Conservation (phyloP, 30 jellyfish, hydroid and myxozoan species). For the Turritopsis rubra region DNA sequence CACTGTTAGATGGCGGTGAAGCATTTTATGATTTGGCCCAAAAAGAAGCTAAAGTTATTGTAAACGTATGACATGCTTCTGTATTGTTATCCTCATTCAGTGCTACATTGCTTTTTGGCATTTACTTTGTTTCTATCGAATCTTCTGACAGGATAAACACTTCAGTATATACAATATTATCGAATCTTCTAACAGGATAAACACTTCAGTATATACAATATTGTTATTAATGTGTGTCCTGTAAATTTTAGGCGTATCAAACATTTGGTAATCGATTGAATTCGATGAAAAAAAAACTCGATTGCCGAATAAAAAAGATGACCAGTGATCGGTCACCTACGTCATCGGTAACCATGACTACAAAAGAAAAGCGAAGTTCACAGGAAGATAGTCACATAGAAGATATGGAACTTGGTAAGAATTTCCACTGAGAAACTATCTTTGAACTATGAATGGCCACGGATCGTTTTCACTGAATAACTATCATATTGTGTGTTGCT, state of each 20-base stretch:
- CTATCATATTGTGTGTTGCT: too few relatives aligned
- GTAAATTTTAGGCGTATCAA: slow-evolving; percentile 85
- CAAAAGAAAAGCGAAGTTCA: not conserved
- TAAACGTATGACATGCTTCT: slow-evolving; percentile 50
- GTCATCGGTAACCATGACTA: not conserved
- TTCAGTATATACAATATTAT: too few relatives aligned
- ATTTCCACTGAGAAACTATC: not conserved
- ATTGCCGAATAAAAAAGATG: slow-evolving; percentile 44
- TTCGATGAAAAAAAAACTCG: slow-evolving; percentile 82
- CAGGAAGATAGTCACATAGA: not conserved
- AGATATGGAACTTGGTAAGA: slow-evolving; percentile 43
- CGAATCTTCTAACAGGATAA: too few relatives aligned
- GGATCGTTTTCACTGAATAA: not conserved
- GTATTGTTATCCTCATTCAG: not conserved
- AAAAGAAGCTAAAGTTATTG: slow-evolving; percentile 89
- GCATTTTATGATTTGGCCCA: slow-evolving; percentile 79
- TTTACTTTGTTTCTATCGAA: too few relatives aligned
- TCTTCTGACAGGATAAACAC: too few relatives aligned
- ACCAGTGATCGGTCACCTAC: slow-evolving; percentile 19
- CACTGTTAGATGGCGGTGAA: slow-evolving; percentile 62
- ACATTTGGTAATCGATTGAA: slow-evolving; percentile 80
- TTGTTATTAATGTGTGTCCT: not conserved
- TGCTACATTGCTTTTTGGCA: not conserved
- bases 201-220: too few relatives aligned
- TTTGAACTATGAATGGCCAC: too few relatives aligned